Conservation (phyloP, 2,113 vertebrate species). For the Corythornis cristatus region DNA sequence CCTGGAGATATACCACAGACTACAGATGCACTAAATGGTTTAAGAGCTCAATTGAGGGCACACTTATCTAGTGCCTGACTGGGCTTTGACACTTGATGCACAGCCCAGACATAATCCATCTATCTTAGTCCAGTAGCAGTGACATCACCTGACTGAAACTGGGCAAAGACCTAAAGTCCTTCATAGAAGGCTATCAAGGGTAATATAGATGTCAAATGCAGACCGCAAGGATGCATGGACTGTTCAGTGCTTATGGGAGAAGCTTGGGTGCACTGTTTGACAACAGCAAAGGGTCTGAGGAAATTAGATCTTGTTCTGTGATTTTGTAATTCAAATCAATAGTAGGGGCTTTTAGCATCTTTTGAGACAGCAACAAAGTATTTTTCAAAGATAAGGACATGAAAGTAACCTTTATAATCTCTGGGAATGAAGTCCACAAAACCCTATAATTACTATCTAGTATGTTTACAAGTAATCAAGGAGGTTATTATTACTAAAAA, state of each 20-base stretch:
- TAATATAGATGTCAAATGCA: not conserved
- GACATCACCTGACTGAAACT: not conserved
- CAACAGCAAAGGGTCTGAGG: not conserved
- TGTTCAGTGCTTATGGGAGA: not conserved
- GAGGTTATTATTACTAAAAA: not conserved
- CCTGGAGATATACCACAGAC: not conserved
- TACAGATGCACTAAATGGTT: not conserved
- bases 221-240: not conserved
- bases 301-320: not conserved
- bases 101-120: not conserved
- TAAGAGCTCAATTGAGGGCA: not conserved
- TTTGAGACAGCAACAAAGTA: not conserved
- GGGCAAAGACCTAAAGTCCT: not conserved
- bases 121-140: not conserved
- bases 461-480: not conserved
- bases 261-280: not conserved
- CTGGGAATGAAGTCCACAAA: not conserved
- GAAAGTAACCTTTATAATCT: not conserved
- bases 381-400: slow-evolving; percentile 46
- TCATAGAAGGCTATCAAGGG: not conserved
- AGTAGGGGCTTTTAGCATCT: not conserved
- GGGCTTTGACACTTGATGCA: not conserved
- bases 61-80: not conserved
- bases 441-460: not conserved
- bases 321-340: not conserved